Base-by-base conservation (phyloP, 2,888 invertebrate species). In the Dinocampus coccinellae region DNA sequence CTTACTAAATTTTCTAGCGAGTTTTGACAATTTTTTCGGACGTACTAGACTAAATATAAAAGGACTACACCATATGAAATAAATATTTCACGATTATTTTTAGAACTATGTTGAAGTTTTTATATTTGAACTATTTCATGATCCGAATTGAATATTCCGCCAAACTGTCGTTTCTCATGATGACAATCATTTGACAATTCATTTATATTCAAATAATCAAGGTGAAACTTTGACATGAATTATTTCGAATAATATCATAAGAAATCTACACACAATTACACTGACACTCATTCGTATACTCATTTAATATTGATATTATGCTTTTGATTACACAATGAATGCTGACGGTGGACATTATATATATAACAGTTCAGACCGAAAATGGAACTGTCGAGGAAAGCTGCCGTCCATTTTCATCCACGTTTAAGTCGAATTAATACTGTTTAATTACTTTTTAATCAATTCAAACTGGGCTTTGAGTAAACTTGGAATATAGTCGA, bases 221-320 rank as follows among this genome's bases (percentile, higher is more conserved):
- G n/a, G n/a, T n/a, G n/a, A n/a, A n/a, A n/a, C n/a, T n/a, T n/a
- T n/a, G n/a, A n/a, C n/a, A n/a, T n/a, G n/a, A n/a, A n/a, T n/a
- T n/a, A n/a, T n/a, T n/a, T n/a, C n/a, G n/a, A n/a, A n/a, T n/a
- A n/a, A n/a, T n/a, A n/a, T n/a, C n/a, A n/a, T n/a, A n/a, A n/a
- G n/a, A n/a, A 3, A 4, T 29, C 29, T 29, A 7, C 7, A 29
- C 7, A 29, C 3, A 4, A 47, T 47, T 47, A 16, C 7, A 47
- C 16, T n/a, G 16, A 16, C 16, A 47, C 16, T 47, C 47, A 47
- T 47, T 20, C 69, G 77, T 75, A n/a, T n/a, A n/a, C 79, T 75
- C 77, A 62, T 82, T 77, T 80, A 83, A 82, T 81, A 82, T 83
- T 83, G 80, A 82, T 83, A 78, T 70, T 81, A 77, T 77, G 66